These are phyloP conservation scores for Lophochroa leadbeateri DNA, from an alignment of 2,113 vertebrate species.

Conservation along the genomic window DNA sequence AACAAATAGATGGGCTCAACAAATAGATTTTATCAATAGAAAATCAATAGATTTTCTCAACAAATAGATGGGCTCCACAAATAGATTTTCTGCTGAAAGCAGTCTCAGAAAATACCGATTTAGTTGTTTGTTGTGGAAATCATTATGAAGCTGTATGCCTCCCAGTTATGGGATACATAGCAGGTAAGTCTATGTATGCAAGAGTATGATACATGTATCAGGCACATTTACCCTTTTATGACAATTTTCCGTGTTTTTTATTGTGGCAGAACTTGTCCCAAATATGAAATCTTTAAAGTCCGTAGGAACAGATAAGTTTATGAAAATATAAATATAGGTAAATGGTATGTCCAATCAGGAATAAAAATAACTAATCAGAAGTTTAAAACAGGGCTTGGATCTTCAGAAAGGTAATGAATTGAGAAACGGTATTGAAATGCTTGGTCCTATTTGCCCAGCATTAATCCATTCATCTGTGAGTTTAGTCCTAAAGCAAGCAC, in stretches of 20 bases:
- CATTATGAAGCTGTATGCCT: not conserved
- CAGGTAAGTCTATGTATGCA: not conserved
- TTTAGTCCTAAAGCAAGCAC: not conserved
- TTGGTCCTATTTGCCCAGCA: not conserved
- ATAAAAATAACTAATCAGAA: not conserved
- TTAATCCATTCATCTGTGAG: not conserved
- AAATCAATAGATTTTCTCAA: not conserved
- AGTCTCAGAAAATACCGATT: not conserved
- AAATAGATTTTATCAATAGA: not conserved
- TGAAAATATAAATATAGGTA: not conserved
- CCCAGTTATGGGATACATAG: not conserved
- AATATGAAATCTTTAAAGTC: not conserved
- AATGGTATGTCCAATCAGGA: not conserved
- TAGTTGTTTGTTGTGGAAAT: not conserved
- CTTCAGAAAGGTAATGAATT: not conserved
- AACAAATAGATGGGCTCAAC: not conserved
- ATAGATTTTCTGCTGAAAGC: not conserved
- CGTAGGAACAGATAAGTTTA: not conserved
- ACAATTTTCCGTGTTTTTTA: not conserved
- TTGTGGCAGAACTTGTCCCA: not conserved
- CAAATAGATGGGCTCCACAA: not conserved
- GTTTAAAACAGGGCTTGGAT: not conserved
- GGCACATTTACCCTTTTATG: not conserved
- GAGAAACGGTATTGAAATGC: not conserved
- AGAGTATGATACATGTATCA: not conserved